These are phyloP conservation scores for Bathynomus jamesi DNA, from an alignment of 1,140 invertebrate genomes.

Conservation along the genomic window DNA sequence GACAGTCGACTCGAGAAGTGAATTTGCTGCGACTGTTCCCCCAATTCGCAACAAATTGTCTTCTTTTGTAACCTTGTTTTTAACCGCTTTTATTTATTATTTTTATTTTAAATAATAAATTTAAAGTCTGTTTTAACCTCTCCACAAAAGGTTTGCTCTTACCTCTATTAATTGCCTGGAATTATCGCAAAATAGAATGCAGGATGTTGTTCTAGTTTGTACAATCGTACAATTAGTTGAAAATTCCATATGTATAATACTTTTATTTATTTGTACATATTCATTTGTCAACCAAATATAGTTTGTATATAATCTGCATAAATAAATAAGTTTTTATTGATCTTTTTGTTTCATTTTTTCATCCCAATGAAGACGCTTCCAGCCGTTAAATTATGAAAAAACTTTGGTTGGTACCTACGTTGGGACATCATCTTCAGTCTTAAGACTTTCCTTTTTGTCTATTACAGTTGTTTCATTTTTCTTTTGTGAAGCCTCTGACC, in stretches of 20 bases:
- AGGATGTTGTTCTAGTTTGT: neutral
- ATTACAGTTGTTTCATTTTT: too few relatives aligned
- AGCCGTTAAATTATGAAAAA: too few relatives aligned
- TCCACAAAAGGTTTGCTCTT: neutral
- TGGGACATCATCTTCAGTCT: too few relatives aligned
- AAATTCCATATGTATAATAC: neutral
- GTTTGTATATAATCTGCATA: neutral
- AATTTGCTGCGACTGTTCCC: neutral
- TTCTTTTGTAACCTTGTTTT: neutral
- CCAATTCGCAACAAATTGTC: neutral
- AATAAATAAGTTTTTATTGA: conserved; percentile 1
- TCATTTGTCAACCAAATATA: conserved; percentile 8
- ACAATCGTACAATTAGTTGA: neutral
- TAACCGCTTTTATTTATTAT: neutral
- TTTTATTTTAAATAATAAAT: neutral
- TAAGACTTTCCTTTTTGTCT: too few relatives aligned
- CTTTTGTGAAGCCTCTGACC: too few relatives aligned
- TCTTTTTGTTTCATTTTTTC: neutral
- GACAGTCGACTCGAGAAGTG: too few relatives aligned
- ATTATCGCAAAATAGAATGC: too few relatives aligned
- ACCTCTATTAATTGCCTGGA: neutral
- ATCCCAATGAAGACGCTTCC: too few relatives aligned
- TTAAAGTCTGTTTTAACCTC: neutral
- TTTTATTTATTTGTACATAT: conserved; percentile 2
- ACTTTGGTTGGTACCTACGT: too few relatives aligned